phyloP scores from a whole-genome alignment of 2,888 invertebrate species.

The Papilio elwesi region DNA sequence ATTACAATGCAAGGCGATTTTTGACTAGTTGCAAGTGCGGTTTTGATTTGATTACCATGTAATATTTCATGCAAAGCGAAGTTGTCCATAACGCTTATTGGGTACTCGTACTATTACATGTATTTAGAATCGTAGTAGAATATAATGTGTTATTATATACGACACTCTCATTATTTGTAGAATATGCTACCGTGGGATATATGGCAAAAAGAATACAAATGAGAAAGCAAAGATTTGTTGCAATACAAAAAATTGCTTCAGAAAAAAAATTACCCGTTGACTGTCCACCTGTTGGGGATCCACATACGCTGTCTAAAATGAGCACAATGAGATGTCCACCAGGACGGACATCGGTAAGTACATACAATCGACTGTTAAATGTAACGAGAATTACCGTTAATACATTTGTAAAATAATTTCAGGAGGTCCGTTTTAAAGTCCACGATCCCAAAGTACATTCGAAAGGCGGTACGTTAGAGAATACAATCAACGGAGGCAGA shows the following conservation, averaged over 20 bases:
- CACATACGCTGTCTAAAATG: constrained; percentile 88
- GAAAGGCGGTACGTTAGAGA: constrained; percentile 95
- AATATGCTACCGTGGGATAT: constrained; percentile 99
- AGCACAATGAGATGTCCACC: constrained; percentile 87
- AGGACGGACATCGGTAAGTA: constrained; percentile 79
- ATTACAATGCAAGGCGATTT: constrained; percentile 48
- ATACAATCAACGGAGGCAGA: constrained; percentile 93
- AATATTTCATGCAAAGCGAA: constrained; percentile 31
- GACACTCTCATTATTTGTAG: constrained; percentile 83
- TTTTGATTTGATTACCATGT: constrained; percentile 34
- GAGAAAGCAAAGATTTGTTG: constrained; percentile 96
- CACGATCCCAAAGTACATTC: constrained; percentile 97
- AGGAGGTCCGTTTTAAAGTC: constrained; percentile 98
- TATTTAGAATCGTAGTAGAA: neutral
- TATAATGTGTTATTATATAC: constrained; percentile 43
- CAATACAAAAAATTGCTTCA: constrained; percentile 95
- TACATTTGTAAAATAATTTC: constrained; percentile 60
- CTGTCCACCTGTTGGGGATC: constrained; percentile 89
- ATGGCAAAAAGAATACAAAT: constrained; percentile 98
- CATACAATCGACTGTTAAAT: neutral
- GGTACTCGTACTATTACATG: neutral
- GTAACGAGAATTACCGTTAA: neutral
- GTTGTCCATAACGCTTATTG: neutral
- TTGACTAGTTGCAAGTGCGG: constrained; percentile 29
- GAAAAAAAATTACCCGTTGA: constrained; percentile 95